These are phyloP conservation scores for Chrysopilus asiliformis DNA, from an alignment of 2,888 invertebrate genomes.

Conservation along the genomic window DNA sequence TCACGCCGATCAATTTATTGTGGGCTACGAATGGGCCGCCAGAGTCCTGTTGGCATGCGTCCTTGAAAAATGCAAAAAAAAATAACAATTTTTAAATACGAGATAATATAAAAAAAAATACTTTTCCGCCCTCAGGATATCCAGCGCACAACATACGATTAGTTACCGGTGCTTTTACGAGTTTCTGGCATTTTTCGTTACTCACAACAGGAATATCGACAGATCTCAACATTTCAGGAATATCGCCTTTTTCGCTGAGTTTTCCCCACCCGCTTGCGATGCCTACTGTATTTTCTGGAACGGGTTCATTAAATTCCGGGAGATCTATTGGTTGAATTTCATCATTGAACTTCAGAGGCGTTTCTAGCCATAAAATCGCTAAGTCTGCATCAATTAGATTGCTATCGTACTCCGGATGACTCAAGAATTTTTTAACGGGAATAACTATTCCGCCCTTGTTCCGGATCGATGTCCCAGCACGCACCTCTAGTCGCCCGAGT, in stretches of 20 bases:
- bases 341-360: conserved; percentile 29
- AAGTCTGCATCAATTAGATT: conserved; percentile 36
- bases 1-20: conserved; percentile 6
- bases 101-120: no score
- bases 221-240: neutral
- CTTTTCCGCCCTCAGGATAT: conserved; percentile 31
- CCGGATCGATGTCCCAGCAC: conserved; percentile 5
- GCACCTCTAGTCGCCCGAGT: conserved; percentile 2
- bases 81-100: no score
- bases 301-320: conserved; percentile 1
- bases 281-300: conserved; percentile 5
- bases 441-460: neutral
- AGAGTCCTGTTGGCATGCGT: conserved; percentile 9
- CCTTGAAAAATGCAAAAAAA: no score
- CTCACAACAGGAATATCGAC: conserved; percentile 1
- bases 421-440: neutral
- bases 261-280: conserved; percentile 13
- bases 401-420: conserved; percentile 5
- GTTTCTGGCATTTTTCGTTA: conserved; percentile 22
- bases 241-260: conserved; percentile 4
- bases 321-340: conserved; percentile 27
- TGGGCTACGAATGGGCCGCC: conserved; percentile 9
- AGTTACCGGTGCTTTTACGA: conserved; percentile 25
- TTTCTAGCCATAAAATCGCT: conserved; percentile 37
- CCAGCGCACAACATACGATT: conserved; percentile 42